Evolutionary conservation across 2,797 vertebrate genomes (phyloP), one percentile per base, ranked within the genome.

Genomic region (Bryconaethiops microstoma): DNA sequence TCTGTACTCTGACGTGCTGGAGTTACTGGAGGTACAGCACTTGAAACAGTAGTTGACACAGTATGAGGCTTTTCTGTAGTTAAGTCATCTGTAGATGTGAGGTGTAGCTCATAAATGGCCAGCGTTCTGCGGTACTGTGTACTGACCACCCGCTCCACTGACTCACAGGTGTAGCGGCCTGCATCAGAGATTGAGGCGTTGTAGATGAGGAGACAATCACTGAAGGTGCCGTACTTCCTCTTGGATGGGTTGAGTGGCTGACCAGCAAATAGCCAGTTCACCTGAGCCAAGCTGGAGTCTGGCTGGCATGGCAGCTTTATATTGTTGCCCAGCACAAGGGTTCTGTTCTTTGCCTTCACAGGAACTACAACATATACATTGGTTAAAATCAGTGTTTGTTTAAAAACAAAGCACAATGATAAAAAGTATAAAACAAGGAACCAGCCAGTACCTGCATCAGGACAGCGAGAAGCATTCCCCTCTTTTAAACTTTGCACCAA

Each of bases 401-500:
- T 14, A 50, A 17, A 71, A 23, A 35, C 4, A n/a, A 2, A 59
- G 39, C n/a, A 23, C 5, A 35, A 62, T n/a, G 42, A 45, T 45
- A 45, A 50, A 50, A 48, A 65, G 39, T 13, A 45, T 10, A 8
- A 39, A 54, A 63, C 5, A 52, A 7, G 8, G 10, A 25, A 45
- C 16, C 13, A 57, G 23, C 63, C 45, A 68, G 3, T 87, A 95
- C 95, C 93, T 82, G 85, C 74, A 4, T 52, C 69, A 79, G 91
- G 91, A 84, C 95, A 96, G 16, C 9, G 86, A 8, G 92, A 91
- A 68, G 90, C 79, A 80, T 95, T 84, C 7, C 91, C 92, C 0
- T 91, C 83, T 81, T 87, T 90, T 79, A 95, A 87, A 85, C 91
- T 95, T 88, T 94, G 95, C 73, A 93, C 55, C 71, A 90, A 84